phyloP scores from a whole-genome alignment of 92 coral and sea anemone species.

The Zoanthus sociatus region DNA sequence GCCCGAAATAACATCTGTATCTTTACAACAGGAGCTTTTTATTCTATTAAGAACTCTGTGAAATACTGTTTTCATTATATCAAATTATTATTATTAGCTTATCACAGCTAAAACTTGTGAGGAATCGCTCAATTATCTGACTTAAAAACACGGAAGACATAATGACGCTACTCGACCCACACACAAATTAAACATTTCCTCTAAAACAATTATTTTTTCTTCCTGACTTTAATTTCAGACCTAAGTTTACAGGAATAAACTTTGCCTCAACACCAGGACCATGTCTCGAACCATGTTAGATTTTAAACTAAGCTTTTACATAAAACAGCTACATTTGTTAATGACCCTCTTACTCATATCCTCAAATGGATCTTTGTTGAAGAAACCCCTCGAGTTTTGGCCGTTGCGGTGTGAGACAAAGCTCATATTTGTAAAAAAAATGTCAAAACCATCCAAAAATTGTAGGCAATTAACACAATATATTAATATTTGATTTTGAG shows the following conservation, averaged over 20 bases:
- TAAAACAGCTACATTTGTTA: conserved; percentile 1
- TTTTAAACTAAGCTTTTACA: background rate
- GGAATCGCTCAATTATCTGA: background rate
- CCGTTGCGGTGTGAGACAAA: background rate
- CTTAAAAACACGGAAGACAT: background rate
- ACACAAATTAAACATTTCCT: background rate
- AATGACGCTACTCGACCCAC: background rate
- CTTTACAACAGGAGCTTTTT: background rate
- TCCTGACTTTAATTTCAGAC: conserved; percentile 24
- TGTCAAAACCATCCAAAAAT: background rate
- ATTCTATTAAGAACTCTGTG: background rate
- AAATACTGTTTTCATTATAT: background rate
- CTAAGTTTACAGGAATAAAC: background rate
- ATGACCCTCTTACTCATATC: conserved; percentile 11
- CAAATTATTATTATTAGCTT: background rate
- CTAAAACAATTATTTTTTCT: background rate
- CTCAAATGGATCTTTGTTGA: background rate
- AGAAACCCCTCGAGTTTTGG: conserved; percentile 17
- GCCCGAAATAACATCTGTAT: no score
- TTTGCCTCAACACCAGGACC: background rate
- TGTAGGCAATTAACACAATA: conserved; percentile 16
- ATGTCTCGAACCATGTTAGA: background rate
- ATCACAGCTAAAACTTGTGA: background rate
- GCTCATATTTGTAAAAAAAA: conserved; percentile 17
- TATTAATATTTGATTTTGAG: conserved; percentile 16